Percentiles rank a stretch among this genome's conserved stretches.
These are phyloP conservation scores for Watsonalla cultraria DNA, from an alignment of 2,888 invertebrate genomes.

Conservation along the genomic window DNA sequence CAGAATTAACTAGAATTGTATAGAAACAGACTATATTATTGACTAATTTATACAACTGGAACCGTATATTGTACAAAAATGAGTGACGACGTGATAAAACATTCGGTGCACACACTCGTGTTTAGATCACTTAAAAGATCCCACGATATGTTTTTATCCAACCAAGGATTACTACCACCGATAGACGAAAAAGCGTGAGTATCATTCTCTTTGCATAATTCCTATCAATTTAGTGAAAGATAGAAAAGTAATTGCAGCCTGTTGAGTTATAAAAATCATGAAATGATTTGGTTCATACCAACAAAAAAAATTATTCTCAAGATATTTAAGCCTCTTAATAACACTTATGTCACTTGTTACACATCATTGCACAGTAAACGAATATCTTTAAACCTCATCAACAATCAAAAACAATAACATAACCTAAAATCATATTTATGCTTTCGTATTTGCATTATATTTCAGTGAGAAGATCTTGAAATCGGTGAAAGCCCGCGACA, in stretches of 20 bases:
- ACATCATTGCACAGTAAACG: too few relatives aligned
- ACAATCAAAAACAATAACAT: not conserved
- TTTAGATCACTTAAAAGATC: constrained; percentile 98
- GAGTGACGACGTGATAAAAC: constrained; percentile 93
- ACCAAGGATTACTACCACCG: constrained; percentile 91
- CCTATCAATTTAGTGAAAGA: not conserved
- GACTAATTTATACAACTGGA: too few relatives aligned
- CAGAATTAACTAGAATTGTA: too few relatives aligned
- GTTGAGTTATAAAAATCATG: too few relatives aligned
- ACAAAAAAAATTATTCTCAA: too few relatives aligned
- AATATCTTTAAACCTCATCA: too few relatives aligned
- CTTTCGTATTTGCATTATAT: constrained; percentile 4
- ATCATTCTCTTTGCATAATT: not conserved
- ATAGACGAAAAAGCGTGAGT: constrained; percentile 91
- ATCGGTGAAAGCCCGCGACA: constrained; percentile 88
- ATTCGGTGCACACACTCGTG: constrained; percentile 97
- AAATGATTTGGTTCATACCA: too few relatives aligned
- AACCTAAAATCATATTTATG: not conserved
- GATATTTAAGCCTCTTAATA: too few relatives aligned
- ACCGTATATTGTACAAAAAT: constrained; percentile 38
- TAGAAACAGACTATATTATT: too few relatives aligned
- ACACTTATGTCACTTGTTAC: too few relatives aligned
- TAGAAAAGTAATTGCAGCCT: not conserved
- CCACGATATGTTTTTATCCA: constrained; percentile 97
- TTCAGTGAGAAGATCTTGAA: constrained; percentile 85